These are phyloP conservation scores for Ommatoiulus sabulosus DNA, from an alignment of 2,888 invertebrate genomes.

Conservation along the genomic window DNA sequence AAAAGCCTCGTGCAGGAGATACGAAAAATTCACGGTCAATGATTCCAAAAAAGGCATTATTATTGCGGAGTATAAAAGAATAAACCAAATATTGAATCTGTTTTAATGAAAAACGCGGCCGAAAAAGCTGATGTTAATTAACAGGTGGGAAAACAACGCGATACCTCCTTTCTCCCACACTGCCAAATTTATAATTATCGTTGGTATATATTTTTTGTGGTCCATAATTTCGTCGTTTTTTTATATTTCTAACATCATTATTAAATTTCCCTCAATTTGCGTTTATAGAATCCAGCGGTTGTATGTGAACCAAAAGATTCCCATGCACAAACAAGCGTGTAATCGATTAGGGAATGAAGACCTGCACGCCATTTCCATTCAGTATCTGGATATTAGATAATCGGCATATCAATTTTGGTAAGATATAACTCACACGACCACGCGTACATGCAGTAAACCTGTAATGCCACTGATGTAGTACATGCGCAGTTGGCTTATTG, in stretches of 20 bases:
- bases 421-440: neutral
- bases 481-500: neutral
- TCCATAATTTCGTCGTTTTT: neutral
- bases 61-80: slow-evolving; percentile 18
- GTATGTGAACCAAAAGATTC: slow-evolving; percentile 40
- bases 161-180: neutral
- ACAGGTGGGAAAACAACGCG: slow-evolving; percentile 16
- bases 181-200: slow-evolving; percentile 40
- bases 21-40: slow-evolving; percentile 33
- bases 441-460: neutral
- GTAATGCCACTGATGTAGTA: neutral
- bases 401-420: neutral
- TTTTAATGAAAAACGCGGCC: slow-evolving; percentile 17
- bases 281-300: slow-evolving; percentile 28
- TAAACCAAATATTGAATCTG: slow-evolving; percentile 39
- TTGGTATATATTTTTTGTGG: neutral
- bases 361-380: slow-evolving; percentile 24
- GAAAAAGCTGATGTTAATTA: slow-evolving; percentile 26
- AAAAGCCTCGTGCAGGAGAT: neutral
- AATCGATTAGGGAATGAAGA: slow-evolving; percentile 36
- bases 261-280: slow-evolving; percentile 36
- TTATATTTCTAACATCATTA: slow-evolving; percentile 43
- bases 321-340: slow-evolving; percentile 38
- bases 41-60: slow-evolving; percentile 5
- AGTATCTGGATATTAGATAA: neutral